Evolutionary conservation across 2,113 vertebrate species (phyloP), one percentile per base, ranked within the genome.

Genomic region (Siniperca chuatsi): DNA sequence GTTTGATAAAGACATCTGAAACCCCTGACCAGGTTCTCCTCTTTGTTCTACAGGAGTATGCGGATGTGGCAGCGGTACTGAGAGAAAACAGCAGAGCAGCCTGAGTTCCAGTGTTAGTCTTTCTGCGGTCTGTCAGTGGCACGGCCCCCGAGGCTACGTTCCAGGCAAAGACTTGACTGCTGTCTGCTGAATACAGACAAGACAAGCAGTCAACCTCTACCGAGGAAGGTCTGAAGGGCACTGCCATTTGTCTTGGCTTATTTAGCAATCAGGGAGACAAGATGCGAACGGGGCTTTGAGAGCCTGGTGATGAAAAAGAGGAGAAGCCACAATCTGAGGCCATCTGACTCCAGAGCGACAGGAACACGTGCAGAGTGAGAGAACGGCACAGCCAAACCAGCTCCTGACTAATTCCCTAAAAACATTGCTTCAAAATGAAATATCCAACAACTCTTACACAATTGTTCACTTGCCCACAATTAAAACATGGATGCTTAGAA

Each of bases 131-230:
- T 84, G 82, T 91, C 75, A 83, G 60, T 25, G 42, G 52, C 52
- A 25, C 20, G 16, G 46, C 65, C 84, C 91, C 85, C 18, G 65
- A 86, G 86, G 90, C 86, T 16, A 67, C 44, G 42, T 80, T 84
- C 81, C 55, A 73, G 79, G 82, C 84, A 69, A 81, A 81, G 85
- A 52, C 75, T 85, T 73, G 62, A 77, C 15, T 29, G 52, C 78
- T 16, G 83, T 60, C 86, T 84, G 78, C 84, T 81, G 90, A 79
- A 87, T 88, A 68, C 81, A 88, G 91, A 91, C 83, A 72, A 89
- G 91, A 87, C 76, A 9, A 62, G 77, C 91, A 81, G 83, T 44
- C 67, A 65, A 21, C 62, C 62, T 77, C 83, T 37, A 3, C 71
- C 21, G 79, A 60, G 74, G 84, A 74, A 70, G 78, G 84, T 91